Base-by-base conservation (phyloP, 2,797 vertebrate species). In the Acipenser transmontanus region DNA sequence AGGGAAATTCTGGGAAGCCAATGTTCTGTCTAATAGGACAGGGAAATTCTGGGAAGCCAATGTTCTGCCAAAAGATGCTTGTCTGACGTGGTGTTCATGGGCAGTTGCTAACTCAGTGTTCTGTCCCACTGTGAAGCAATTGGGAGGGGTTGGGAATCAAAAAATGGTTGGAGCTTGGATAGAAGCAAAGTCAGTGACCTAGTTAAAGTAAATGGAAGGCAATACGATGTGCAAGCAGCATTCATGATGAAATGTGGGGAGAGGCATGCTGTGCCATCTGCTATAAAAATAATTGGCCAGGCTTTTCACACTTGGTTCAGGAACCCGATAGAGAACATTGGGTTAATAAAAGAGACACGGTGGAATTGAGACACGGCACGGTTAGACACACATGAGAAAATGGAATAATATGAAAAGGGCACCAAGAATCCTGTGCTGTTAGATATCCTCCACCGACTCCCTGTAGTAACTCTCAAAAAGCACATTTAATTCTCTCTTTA, bases 201-300 rank as follows among this genome's bases (percentile, higher is more conserved):
- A 69, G 61, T 66, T 71, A 67, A 34, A 65, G 51, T 63, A 66
- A 48, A 67, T 12, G 72, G 72, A 73, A 71, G 73, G 73, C 70
- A 76, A 75, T 65, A 59, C 69, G 69, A 75, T 70, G 74, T 73
- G 8, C 8, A 73, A 74, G 73, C 74, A 50, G 72, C 60, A 47
- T 34, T 73, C 69, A 62, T 75, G 71, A 62, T 14, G 62, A 62
- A 64, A 77, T 72, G 82, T 62, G 78, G 78, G 72, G 77, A 81
- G 82, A 78, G 77, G 76, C 80, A 62, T 76, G 80, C 84, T 85
- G 84, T 76, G 82, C 87, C 85, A 90, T 88, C 87, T 90, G 88
- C 79, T 71, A 50, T 73, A 71, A 64, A 75, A 79, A 80, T 87
- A 91, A 90, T 89, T 88, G 84, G 87, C 78, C 84, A 84, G 84